Conservation (phyloP, 1,140 invertebrate genomes). For the Drosophila bocki region DNA sequence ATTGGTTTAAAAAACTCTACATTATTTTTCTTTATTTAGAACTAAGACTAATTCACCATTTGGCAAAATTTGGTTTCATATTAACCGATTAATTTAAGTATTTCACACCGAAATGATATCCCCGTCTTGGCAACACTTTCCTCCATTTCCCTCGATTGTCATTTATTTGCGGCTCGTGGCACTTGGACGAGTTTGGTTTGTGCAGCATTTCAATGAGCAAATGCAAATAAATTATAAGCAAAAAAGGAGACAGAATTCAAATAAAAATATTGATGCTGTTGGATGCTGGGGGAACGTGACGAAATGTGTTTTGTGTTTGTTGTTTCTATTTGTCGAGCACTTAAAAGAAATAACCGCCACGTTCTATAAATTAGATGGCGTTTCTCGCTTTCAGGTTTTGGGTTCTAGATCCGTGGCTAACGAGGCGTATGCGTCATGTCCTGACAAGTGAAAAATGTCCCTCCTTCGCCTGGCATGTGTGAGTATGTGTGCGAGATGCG, state of each 20-base stretch:
- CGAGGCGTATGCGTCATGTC: slow-evolving; percentile 51
- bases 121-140: background rate
- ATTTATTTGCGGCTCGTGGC: slow-evolving; percentile 75
- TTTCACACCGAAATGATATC: slow-evolving; percentile 2
- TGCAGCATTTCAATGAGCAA: slow-evolving; percentile 83
- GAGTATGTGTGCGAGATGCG: background rate
- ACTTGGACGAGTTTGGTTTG: slow-evolving; percentile 59
- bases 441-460: slow-evolving; percentile 55
- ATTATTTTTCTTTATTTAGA: background rate
- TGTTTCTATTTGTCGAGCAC: slow-evolving; percentile 56
- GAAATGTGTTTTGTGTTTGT: slow-evolving; percentile 59
- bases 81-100: background rate
- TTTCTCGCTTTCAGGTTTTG: slow-evolving; percentile 60
- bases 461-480: slow-evolving; percentile 38
- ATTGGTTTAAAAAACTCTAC: no score
- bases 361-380: slow-evolving; percentile 80
- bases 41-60: background rate
- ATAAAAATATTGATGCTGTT: slow-evolving; percentile 76
- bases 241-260: slow-evolving; percentile 53
- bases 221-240: slow-evolving; percentile 83
- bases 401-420: slow-evolving; percentile 46
- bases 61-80: background rate
- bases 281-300: slow-evolving; percentile 53
- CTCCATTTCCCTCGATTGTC: slow-evolving; percentile 55
- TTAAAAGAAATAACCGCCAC: slow-evolving; percentile 64